Percentiles rank a stretch among this genome's conserved stretches.
Evolutionary conservation across 2,113 vertebrate genomes (phyloP).

Genomic region (Ranitomeya imitator): DNA sequence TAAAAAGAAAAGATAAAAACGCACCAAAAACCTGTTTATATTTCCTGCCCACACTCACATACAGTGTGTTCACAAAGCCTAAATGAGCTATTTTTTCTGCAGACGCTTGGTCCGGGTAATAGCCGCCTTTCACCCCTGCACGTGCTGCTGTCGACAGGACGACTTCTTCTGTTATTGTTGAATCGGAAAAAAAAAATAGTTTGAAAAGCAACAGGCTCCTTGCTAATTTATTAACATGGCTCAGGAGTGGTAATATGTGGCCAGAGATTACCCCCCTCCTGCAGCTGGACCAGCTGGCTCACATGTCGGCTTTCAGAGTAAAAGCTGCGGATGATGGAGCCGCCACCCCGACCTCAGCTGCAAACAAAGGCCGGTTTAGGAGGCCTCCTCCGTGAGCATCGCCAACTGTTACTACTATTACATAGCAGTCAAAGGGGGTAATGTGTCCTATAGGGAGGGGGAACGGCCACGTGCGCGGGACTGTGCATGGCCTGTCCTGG

Average conservation of each 20-base stretch:
- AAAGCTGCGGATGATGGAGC: slow-evolving; percentile 28
- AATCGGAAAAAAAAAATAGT: slow-evolving; percentile 44
- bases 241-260: slow-evolving; percentile 38
- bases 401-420: slow-evolving; percentile 39
- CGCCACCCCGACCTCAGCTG: background rate
- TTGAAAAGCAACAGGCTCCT: slow-evolving; percentile 61
- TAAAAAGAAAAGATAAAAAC: too few relatives aligned
- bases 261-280: slow-evolving; percentile 46
- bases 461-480: background rate
- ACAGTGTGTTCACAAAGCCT: too few relatives aligned
- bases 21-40: too few relatives aligned
- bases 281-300: slow-evolving; percentile 51
- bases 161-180: slow-evolving; percentile 24
- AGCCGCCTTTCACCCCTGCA: background rate
- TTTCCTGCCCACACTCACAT: too few relatives aligned
- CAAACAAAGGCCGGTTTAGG: slow-evolving; percentile 10
- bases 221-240: slow-evolving; percentile 47
- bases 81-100: background rate
- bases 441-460: background rate
- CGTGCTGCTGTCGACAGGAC: slow-evolving; percentile 9
- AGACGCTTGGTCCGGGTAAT: background rate
- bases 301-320: slow-evolving; percentile 37
- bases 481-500: background rate
- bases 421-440: slow-evolving; percentile 4
- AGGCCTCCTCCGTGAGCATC: background rate